Evolutionary conservation across 1,140 invertebrate species (phyloP).

Genomic region (Drosophila mayri): DNA sequence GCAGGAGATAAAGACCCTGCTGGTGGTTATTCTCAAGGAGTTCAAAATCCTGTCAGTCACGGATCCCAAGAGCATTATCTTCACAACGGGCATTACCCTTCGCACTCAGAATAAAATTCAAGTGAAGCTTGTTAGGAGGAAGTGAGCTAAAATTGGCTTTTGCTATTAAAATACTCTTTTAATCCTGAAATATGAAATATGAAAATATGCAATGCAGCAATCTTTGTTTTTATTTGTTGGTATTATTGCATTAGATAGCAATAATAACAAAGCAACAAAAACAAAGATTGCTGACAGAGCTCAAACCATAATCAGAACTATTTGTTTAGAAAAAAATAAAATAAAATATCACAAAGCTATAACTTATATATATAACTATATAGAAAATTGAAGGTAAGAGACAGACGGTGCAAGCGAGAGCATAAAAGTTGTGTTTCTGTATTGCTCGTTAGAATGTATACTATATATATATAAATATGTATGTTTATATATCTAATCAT

Average conservation of each 20-base stretch:
- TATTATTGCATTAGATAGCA: no score
- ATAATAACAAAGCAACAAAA: no score
- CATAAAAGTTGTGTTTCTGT: background rate
- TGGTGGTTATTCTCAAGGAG: slow-evolving; percentile 84
- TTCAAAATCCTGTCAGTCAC: slow-evolving; percentile 80
- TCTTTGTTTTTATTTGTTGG: no score
- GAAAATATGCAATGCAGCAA: no score
- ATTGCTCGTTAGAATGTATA: background rate
- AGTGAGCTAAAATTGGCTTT: background rate
- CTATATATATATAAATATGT: background rate
- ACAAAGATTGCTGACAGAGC: background rate
- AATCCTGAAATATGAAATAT: no score
- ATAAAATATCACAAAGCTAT: background rate
- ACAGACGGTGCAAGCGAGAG: background rate
- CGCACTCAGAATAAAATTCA: slow-evolving; percentile 59
- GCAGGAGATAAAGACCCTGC: slow-evolving; percentile 85
- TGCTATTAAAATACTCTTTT: background rate
- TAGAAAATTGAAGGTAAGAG: background rate
- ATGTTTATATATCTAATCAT: slow-evolving; percentile 19
- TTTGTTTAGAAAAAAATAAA: background rate
- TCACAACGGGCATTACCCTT: slow-evolving; percentile 67
- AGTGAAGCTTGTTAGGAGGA: slow-evolving; percentile 62
- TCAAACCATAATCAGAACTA: background rate
- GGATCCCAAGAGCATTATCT: slow-evolving; percentile 62
- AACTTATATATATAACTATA: no score